Evolutionary conservation across 1,140 invertebrate species (phyloP).

Genomic region (Forficula auricularia): DNA sequence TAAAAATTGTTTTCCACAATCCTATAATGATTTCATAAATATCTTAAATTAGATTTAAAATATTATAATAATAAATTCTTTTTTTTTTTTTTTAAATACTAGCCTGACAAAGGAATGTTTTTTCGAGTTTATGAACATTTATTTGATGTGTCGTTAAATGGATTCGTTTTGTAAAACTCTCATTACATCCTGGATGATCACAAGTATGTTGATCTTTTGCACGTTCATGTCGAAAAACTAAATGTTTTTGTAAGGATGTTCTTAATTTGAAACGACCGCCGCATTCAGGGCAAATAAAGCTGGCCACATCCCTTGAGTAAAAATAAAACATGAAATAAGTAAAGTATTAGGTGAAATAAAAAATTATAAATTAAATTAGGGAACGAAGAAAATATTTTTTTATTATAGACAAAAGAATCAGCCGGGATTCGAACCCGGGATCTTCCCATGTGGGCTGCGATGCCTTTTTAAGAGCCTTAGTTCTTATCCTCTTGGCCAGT

Average conservation of each 20-base stretch:
- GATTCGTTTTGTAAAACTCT: slow-evolving; percentile 17
- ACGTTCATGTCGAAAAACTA: slow-evolving; percentile 17
- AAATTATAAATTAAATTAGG: not conserved
- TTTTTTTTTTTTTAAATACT: too few species aligned
- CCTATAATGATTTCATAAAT: too few species aligned
- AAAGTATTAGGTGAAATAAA: not conserved
- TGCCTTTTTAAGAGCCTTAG: too few species aligned
- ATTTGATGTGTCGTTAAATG: slow-evolving; percentile 19
- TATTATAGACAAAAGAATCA: not conserved
- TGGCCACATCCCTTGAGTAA: slow-evolving; percentile 15
- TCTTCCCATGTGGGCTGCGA: too few species aligned
- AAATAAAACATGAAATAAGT: not conserved
- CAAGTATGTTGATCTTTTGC: slow-evolving; percentile 13
- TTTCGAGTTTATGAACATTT: slow-evolving; percentile 15
- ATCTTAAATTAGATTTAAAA: too few species aligned
- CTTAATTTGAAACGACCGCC: slow-evolving; percentile 15
- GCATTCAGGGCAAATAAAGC: slow-evolving; percentile 19
- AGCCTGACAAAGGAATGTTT: slow-evolving; percentile 19
- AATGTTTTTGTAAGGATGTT: slow-evolving; percentile 19
- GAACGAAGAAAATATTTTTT: not conserved
- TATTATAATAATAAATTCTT: too few species aligned
- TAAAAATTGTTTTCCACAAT: slow-evolving; percentile 18
- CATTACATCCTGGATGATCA: slow-evolving; percentile 15
- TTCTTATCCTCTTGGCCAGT: too few species aligned
- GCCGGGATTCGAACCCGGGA: too few species aligned